Conservation (phyloP, 2,113 vertebrate species). For the Ahaetulla prasina region DNA sequence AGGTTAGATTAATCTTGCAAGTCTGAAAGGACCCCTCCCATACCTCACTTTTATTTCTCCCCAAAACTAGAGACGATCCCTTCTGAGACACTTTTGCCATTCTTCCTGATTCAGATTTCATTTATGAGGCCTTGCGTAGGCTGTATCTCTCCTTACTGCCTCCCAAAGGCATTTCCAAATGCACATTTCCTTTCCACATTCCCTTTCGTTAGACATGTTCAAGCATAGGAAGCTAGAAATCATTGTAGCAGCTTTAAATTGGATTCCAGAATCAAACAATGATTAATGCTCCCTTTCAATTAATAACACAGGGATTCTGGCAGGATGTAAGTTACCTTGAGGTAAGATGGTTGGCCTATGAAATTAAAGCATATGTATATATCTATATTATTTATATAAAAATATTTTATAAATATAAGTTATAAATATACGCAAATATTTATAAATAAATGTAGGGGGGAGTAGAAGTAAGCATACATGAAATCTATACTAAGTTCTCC, state of each 20-base stretch:
- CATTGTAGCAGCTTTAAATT: background rate
- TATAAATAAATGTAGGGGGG: background rate
- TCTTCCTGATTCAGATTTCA: background rate
- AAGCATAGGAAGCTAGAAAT: background rate
- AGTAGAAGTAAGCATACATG: no score
- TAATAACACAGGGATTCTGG: background rate
- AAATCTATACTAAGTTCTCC: background rate
- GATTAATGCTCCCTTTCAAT: rapidly evolving
- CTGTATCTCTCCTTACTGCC: background rate
- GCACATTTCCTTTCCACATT: background rate
- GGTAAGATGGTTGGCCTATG: background rate
- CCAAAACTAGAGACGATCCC: background rate
- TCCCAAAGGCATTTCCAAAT: background rate
- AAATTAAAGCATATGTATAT: background rate
- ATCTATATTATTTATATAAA: no score
- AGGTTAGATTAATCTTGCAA: background rate
- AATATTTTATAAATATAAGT: background rate
- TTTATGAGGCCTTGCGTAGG: background rate
- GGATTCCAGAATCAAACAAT: background rate
- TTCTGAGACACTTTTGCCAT: background rate
- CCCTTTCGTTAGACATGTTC: background rate
- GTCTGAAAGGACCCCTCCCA: background rate
- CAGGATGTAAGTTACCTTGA: background rate
- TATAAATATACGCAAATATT: background rate
- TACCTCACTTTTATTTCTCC: background rate